These are phyloP conservation scores for Henicopernis longicauda DNA, from an alignment of 2,113 vertebrate genomes.

Conservation along the genomic window DNA sequence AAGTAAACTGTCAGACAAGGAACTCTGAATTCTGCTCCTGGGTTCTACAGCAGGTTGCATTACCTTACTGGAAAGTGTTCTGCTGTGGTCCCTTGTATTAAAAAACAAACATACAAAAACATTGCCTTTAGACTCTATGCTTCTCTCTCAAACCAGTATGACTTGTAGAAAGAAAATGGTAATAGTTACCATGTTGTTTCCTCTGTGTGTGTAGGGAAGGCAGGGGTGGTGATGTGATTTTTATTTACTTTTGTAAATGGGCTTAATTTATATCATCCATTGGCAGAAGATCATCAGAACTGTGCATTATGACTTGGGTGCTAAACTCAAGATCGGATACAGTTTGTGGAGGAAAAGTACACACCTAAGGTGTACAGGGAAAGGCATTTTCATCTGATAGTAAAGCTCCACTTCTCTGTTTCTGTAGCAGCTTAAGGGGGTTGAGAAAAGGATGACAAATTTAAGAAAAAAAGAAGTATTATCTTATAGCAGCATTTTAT, in stretches of 20 bases:
- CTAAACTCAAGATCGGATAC: not conserved
- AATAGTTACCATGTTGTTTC: not conserved
- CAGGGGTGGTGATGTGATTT: not conserved
- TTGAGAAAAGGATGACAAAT: not conserved
- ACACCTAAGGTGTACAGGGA: not conserved
- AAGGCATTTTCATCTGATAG: not conserved
- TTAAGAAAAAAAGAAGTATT: not conserved
- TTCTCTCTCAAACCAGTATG: not conserved
- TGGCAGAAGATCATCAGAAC: not conserved
- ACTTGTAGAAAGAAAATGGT: not conserved
- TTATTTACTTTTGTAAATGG: not conserved
- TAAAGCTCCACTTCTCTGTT: not conserved
- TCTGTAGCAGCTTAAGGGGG: not conserved
- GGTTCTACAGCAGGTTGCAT: not conserved
- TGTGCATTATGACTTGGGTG: not conserved
- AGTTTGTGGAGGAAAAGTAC: not conserved
- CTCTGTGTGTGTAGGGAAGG: not conserved
- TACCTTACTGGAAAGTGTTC: not conserved
- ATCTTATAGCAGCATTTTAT: not conserved
- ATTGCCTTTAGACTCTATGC: not conserved
- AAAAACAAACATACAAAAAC: not conserved
- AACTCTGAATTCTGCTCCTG: not conserved
- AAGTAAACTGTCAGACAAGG: not conserved
- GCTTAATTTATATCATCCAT: not conserved
- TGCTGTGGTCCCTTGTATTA: not conserved